These are phyloP conservation scores for Drosophila baimaii DNA, from an alignment of 1,140 invertebrate genomes.

Conservation along the genomic window DNA sequence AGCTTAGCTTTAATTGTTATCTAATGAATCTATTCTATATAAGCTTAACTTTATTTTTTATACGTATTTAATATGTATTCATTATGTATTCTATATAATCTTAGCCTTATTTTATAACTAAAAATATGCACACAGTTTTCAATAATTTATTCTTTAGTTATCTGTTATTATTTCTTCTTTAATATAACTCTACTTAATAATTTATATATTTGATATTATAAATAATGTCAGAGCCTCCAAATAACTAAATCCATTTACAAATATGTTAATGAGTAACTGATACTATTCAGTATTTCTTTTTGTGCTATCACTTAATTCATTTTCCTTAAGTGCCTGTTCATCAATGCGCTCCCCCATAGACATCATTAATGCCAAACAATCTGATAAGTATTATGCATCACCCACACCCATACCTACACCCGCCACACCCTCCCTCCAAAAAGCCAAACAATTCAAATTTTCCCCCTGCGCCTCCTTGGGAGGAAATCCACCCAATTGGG, in stretches of 20 bases:
- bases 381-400: constrained; percentile 65
- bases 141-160: neutral
- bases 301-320: constrained; percentile 29
- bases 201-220: too few species aligned
- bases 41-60: too few species aligned
- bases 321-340: constrained; percentile 36
- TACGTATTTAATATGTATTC: too few species aligned
- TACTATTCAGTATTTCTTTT: constrained; percentile 2
- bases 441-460: constrained; percentile 66
- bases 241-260: constrained; percentile 1
- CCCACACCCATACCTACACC: constrained; percentile 8
- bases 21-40: too few species aligned
- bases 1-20: too few species aligned
- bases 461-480: constrained; percentile 13
- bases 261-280: constrained; percentile 11
- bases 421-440: neutral
- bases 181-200: too few species aligned
- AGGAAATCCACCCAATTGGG: constrained; percentile 55
- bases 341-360: constrained; percentile 12
- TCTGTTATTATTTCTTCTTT: neutral
- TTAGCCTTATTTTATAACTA: neutral
- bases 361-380: constrained; percentile 77
- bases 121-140: neutral
- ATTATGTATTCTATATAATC: too few species aligned
- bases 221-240: too few species aligned